Conservation (phyloP, 2,113 vertebrate genomes). For the Toxotes chatareus region DNA sequence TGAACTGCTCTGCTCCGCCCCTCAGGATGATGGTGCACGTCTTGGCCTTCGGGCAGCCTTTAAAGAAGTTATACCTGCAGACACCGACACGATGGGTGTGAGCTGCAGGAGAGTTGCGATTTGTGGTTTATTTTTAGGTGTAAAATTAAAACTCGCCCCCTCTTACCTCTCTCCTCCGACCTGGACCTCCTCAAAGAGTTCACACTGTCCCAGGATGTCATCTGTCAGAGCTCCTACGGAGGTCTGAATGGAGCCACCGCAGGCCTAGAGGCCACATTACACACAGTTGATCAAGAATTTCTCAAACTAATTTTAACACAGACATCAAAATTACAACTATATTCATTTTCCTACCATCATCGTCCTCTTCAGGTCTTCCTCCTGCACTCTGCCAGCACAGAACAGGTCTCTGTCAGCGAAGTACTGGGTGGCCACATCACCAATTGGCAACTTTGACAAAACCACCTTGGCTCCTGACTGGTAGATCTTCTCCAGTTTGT, state of each 20-base stretch:
- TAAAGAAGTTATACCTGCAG: conserved; percentile 95
- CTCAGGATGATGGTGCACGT: conserved; percentile 97
- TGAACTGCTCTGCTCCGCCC: conserved; percentile 96
- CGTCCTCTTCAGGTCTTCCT: conserved; percentile 96
- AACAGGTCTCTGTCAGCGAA: conserved; percentile 98
- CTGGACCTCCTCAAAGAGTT: conserved; percentile 94
- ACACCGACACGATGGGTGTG: not conserved
- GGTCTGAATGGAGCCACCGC: conserved; percentile 97
- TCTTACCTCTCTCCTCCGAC: conserved; percentile 95
- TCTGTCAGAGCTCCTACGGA: conserved; percentile 88
- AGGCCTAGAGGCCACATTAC: conserved; percentile 85
- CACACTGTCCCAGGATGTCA: conserved; percentile 93
- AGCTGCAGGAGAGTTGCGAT: not conserved
- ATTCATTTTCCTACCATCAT: conserved; percentile 90
- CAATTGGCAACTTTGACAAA: conserved; percentile 95
- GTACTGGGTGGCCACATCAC: conserved; percentile 97
- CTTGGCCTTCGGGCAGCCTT: conserved; percentile 94
- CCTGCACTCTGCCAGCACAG: conserved; percentile 94
- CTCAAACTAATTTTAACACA: not conserved
- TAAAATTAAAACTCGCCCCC: not conserved
- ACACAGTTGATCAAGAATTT: not conserved
- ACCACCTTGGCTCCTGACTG: conserved; percentile 95
- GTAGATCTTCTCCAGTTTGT: conserved; percentile 96
- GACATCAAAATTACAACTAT: not conserved
- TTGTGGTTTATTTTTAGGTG: not conserved